These are phyloP conservation scores for Prietella phreatophila DNA, from an alignment of 2,113 vertebrate genomes.

Conservation along the genomic window DNA sequence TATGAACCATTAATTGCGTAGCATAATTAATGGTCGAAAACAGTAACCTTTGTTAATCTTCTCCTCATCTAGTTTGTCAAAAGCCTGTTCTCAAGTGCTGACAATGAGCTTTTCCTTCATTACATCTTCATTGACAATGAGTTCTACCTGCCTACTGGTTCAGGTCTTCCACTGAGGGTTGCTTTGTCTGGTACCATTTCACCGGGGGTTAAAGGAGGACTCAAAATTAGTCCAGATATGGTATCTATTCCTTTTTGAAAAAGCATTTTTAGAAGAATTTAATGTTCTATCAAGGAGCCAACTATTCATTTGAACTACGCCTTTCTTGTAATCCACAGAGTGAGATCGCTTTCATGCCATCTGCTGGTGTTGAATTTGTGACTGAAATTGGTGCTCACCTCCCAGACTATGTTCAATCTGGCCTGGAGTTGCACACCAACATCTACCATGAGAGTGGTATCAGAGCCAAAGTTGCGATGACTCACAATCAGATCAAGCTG, in stretches of 20 bases:
- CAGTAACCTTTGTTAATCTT: not conserved
- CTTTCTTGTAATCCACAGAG: conserved; percentile 60
- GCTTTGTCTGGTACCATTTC: conserved; percentile 82
- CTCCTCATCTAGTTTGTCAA: conserved; percentile 62
- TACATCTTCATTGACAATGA: conserved; percentile 96
- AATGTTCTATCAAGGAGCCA: not conserved
- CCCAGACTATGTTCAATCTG: conserved; percentile 80
- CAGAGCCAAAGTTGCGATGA: conserved; percentile 70
- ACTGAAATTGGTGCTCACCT: conserved; percentile 79
- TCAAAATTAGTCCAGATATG: conserved; percentile 71
- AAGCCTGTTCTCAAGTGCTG: conserved; percentile 72
- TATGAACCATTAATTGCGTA: too few relatives aligned
- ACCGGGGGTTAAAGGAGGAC: conserved; percentile 80
- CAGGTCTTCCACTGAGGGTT: conserved; percentile 85
- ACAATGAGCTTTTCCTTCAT: conserved; percentile 83
- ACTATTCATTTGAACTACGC: not conserved
- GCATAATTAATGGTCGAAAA: not conserved
- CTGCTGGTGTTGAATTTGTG: conserved; percentile 82
- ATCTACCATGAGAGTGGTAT: conserved; percentile 84
- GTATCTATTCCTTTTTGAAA: conserved; percentile 62
- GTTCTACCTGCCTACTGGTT: conserved; percentile 86
- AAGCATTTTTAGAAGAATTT: not conserved
- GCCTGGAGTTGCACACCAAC: conserved; percentile 83
- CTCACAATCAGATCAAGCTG: conserved; percentile 74
- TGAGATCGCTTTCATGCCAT: conserved; percentile 82